Evolutionary conservation across 2,888 invertebrate genomes (phyloP).

Genomic region (Drosophila bunnanda): DNA sequence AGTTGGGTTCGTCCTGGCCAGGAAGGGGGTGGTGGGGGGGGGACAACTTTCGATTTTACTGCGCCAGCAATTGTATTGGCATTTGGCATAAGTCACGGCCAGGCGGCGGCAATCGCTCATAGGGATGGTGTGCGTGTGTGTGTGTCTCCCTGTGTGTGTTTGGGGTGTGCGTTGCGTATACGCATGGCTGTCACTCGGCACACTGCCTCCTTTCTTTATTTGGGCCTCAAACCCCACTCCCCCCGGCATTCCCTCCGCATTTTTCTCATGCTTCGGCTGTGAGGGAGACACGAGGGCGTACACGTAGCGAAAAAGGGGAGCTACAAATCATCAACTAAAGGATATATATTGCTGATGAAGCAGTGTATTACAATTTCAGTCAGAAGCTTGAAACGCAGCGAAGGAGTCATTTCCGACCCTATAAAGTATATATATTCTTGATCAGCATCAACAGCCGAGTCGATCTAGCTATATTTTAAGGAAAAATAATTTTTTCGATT

Average conservation of each 20-base stretch:
- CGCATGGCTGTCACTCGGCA: conserved; percentile 26
- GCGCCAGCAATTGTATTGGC: conserved; percentile 43
- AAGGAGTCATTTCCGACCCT: too few relatives aligned
- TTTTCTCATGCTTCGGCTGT: conserved; percentile 50
- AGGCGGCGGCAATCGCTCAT: conserved; percentile 55
- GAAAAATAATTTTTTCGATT: too few relatives aligned
- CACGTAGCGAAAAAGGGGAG: conserved; percentile 8
- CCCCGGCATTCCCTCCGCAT: conserved; percentile 16
- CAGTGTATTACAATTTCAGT: too few relatives aligned
- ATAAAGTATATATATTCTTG: too few relatives aligned
- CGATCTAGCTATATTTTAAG: too few relatives aligned
- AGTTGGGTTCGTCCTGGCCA: conserved; percentile 24
- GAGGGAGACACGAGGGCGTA: conserved; percentile 24
- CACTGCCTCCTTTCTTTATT: conserved; percentile 10
- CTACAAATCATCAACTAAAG: too few relatives aligned
- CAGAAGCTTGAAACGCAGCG: too few relatives aligned
- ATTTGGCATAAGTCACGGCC: conserved; percentile 64
- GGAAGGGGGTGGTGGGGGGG: conserved; percentile 13
- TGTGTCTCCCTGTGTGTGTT: neutral
- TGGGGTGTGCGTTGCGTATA: conserved; percentile 29
- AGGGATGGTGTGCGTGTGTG: neutral
- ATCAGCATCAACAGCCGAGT: too few relatives aligned
- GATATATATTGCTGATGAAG: too few relatives aligned
- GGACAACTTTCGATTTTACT: conserved; percentile 39
- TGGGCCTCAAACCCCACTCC: neutral